Evolutionary conservation across 2,888 invertebrate genomes (phyloP).

Genomic region (Heliconius ethilla): DNA sequence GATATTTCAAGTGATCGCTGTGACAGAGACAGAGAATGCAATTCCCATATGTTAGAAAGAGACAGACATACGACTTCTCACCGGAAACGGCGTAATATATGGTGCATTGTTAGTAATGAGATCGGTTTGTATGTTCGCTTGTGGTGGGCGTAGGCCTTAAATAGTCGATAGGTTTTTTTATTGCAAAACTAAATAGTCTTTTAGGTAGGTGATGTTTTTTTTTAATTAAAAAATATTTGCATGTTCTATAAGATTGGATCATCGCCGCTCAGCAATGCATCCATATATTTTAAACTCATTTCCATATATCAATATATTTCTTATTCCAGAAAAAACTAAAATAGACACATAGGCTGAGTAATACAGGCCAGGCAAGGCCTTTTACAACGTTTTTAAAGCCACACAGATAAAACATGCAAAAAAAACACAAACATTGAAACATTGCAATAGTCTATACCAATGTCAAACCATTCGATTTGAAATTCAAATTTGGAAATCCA

Average conservation of each 20-base stretch:
- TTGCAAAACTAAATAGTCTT: slow-evolving; percentile 41
- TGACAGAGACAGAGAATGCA: slow-evolving; percentile 53
- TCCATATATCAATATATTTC: too few species aligned
- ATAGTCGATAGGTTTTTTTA: slow-evolving; percentile 45
- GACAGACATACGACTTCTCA: slow-evolving; percentile 62
- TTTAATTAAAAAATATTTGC: neutral
- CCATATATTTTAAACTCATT: too few species aligned
- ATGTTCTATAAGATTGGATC: neutral
- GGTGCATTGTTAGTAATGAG: slow-evolving; percentile 81
- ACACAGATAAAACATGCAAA: neutral
- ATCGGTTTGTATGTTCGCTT: slow-evolving; percentile 70
- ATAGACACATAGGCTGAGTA: neutral
- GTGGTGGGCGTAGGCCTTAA: slow-evolving; percentile 61
- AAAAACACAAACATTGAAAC: slow-evolving; percentile 25
- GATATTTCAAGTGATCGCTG: slow-evolving; percentile 67
- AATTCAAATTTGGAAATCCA: slow-evolving; percentile 81
- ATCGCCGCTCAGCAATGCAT: neutral
- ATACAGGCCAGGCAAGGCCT: neutral
- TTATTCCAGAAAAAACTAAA: neutral
- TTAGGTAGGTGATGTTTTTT: slow-evolving; percentile 40
- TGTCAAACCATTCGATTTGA: slow-evolving; percentile 75
- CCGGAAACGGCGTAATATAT: slow-evolving; percentile 80
- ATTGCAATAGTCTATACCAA: slow-evolving; percentile 49
- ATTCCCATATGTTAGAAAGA: slow-evolving; percentile 49
- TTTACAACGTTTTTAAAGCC: neutral